Percentiles rank a stretch among this genome's conserved stretches.
Conservation (phyloP, 2,888 invertebrate species). For the Lithodes maja region DNA sequence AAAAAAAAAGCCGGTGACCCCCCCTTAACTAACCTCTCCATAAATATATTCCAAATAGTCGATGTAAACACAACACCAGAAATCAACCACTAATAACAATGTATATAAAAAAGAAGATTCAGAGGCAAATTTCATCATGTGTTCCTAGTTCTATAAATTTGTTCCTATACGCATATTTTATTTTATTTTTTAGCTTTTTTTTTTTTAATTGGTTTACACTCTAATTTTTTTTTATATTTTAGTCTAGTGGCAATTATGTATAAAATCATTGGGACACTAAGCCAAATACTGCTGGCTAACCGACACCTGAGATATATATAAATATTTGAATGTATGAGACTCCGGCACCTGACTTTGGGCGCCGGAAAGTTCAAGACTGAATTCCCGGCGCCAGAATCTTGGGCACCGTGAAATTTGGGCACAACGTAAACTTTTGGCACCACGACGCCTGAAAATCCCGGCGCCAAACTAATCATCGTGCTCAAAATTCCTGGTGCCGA, state of each 20-base stretch:
- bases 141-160: slow-evolving; percentile 27
- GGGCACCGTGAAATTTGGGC: too few species aligned
- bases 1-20: too few species aligned
- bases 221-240: not conserved
- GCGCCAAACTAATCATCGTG: too few species aligned
- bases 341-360: too few species aligned
- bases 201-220: too few species aligned
- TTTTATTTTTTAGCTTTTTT: too few species aligned
- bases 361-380: too few species aligned
- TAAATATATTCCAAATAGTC: slow-evolving; percentile 37
- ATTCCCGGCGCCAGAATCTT: too few species aligned
- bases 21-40: not conserved
- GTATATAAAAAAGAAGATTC: slow-evolving; percentile 36
- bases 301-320: not conserved
- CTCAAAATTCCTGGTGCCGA: too few species aligned
- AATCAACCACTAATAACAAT: slow-evolving; percentile 26
- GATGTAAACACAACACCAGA: slow-evolving; percentile 41
- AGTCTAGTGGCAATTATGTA: not conserved
- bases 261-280: slow-evolving; percentile 16
- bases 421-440: too few species aligned
- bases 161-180: not conserved
- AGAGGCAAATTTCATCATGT: slow-evolving; percentile 32
- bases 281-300: not conserved
- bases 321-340: too few species aligned
- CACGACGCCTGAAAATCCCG: too few species aligned